A percentile compares a stretch with the other conserved stretches of the same genome.
Conservation (phyloP, 2,113 vertebrate species). For the Chaetops frenatus region DNA sequence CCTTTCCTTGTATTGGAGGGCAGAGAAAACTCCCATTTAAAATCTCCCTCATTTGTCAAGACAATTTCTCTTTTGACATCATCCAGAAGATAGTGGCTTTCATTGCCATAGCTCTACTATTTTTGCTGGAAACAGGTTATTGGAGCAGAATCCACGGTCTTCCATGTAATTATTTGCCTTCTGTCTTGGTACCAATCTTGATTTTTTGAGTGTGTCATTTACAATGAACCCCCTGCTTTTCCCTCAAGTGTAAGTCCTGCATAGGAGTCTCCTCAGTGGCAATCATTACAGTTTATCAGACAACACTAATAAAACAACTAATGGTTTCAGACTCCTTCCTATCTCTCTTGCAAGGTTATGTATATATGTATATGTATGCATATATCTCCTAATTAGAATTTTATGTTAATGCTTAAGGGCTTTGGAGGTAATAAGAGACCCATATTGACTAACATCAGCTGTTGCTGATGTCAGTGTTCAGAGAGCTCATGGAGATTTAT, state of each 20-base stretch:
- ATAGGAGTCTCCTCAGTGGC: background rate
- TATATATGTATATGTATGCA: background rate
- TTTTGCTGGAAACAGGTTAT: conserved; percentile 9
- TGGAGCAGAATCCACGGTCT: background rate
- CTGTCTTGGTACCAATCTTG: background rate
- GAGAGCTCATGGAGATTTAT: background rate
- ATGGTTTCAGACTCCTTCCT: background rate
- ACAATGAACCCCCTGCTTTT: background rate
- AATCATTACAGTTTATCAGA: background rate
- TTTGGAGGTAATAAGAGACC: background rate
- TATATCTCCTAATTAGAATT: background rate
- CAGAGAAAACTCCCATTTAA: conserved; percentile 51
- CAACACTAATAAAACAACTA: background rate
- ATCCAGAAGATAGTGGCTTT: background rate
- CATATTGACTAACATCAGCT: background rate
- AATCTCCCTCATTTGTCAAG: conserved; percentile 58
- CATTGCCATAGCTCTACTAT: background rate
- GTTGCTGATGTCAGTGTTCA: background rate
- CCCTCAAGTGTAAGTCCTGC: background rate
- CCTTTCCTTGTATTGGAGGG: conserved; percentile 39
- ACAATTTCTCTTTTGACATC: conserved; percentile 51
- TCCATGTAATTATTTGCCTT: background rate
- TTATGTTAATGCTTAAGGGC: background rate
- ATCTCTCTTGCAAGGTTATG: background rate
- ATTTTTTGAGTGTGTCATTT: background rate